Conservation (phyloP, 2,888 invertebrate genomes). For the Torymus aiolomorphi region DNA sequence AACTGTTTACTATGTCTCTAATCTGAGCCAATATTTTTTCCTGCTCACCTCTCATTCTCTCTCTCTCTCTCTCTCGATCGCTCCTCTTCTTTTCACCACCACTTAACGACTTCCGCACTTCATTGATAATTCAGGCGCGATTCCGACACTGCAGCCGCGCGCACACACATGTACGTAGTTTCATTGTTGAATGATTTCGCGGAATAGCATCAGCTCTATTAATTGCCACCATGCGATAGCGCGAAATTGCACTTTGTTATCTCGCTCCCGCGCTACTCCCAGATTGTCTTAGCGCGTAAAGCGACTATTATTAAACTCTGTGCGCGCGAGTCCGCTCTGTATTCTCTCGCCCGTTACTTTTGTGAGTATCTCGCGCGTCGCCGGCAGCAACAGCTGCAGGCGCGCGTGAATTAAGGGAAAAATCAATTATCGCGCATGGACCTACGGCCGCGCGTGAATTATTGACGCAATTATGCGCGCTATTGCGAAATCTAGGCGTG, state of each 20-base stretch:
- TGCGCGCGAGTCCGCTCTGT: background rate
- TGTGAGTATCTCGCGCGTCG: no score
- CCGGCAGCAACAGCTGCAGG: no score
- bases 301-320: no score
- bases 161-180: background rate
- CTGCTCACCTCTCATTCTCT: slow-evolving; percentile 53
- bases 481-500: slow-evolving; percentile 58
- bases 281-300: background rate
- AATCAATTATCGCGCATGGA: slow-evolving; percentile 69
- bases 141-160: slow-evolving; percentile 3
- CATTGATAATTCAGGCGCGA: slow-evolving; percentile 39
- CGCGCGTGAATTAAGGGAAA: slow-evolving; percentile 61
- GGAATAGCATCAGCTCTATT: slow-evolving; percentile 13
- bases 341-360: background rate
- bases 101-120: slow-evolving; percentile 44
- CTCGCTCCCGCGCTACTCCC: slow-evolving; percentile 17
- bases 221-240: no score
- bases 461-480: slow-evolving; percentile 71
- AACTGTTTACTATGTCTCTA: slow-evolving; percentile 67
- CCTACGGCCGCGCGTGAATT: slow-evolving; percentile 69
- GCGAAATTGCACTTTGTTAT: slow-evolving; percentile 55
- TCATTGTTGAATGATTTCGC: slow-evolving; percentile 39
- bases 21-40: slow-evolving; percentile 59
- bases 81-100: background rate
- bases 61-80: background rate